Evolutionary conservation across 2,113 vertebrate genomes (phyloP), one percentile per base, ranked within the genome.

Genomic region (Anhinga anhinga): DNA sequence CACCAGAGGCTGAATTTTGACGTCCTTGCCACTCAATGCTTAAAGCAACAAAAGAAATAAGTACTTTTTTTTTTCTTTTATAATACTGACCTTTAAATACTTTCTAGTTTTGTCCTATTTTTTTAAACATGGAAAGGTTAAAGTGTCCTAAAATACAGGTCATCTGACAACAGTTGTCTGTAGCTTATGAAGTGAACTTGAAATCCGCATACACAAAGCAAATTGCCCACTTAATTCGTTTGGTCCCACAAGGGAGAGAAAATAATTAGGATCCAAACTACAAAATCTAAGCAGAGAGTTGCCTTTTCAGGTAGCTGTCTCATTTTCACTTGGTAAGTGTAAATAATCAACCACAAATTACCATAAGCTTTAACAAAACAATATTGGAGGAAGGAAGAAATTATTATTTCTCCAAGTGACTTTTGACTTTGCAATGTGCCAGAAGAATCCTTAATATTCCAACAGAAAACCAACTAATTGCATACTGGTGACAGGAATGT

Each of bases 161-260:
- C 11, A 15, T 32, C 47, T 45, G 93, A 93, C 82, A 95, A 81
- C 77, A 84, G 71, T 71, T 83, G 77, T 86, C 70, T 71, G 78
- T 63, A 90, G 72, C 63, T 97, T 73, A 38, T 77, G 55, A 73
- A 91, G 72, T 67, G 93, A 85, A 42, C 63, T 84, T 83, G 74
- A 90, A 84, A 92, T 95, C 91, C 96, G 91, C 92, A 96, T 88
- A n/a, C 67, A 59, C 91, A 94, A 97, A 97, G 86, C 61, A 94
- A 97, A 97, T 97, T 96, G 89, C 66, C 87, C 67, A 82, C 83
- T 95, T 97, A 97, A 97, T 97, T 97, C 94, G 94, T 92, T 93
- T 70, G 81, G 34, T 94, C 72, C 90, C 97, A 93, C 82, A 69
- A 77, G 95, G 94, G 92, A 94, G 27, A 61, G 79, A 95, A 95